Conservation (phyloP, 2,113 vertebrate genomes). For the Hemiscyllium ocellatum region DNA sequence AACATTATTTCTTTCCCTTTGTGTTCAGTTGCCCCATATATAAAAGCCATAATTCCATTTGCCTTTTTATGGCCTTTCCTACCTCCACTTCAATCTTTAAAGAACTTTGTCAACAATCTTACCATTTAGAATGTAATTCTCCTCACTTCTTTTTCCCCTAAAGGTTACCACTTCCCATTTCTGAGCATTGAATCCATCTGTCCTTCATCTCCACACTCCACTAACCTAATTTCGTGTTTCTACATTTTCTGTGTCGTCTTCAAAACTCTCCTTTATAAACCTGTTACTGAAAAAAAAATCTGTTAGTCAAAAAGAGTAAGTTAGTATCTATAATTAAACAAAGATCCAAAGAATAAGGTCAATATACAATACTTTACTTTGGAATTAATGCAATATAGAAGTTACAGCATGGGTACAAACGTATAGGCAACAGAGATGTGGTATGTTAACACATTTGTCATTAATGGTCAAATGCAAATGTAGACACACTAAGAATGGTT, state of each 20-base stretch:
- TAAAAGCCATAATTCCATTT: background rate
- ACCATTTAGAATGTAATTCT: background rate
- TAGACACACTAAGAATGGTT: background rate
- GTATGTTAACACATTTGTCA: background rate
- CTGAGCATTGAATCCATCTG: background rate
- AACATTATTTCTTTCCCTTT: conserved; percentile 5
- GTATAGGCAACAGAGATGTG: background rate
- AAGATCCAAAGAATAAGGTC: background rate
- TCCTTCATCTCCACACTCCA: background rate
- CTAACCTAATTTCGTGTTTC: background rate
- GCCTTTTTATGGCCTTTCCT: background rate
- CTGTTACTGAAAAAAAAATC: background rate
- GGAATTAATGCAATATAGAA: background rate
- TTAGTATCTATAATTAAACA: background rate
- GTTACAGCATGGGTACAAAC: background rate
- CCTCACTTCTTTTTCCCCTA: background rate
- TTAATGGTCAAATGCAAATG: background rate
- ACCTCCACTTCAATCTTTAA: background rate
- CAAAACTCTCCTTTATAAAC: background rate
- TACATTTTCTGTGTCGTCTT: background rate
- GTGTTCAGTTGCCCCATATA: background rate
- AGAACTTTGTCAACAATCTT: background rate
- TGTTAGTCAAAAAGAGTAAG: background rate
- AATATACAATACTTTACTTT: background rate
- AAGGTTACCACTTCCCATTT: background rate